Evolutionary conservation across 2,113 vertebrate species (phyloP), one percentile per base, ranked within the genome.

Genomic region (Bubo blakistoni): DNA sequence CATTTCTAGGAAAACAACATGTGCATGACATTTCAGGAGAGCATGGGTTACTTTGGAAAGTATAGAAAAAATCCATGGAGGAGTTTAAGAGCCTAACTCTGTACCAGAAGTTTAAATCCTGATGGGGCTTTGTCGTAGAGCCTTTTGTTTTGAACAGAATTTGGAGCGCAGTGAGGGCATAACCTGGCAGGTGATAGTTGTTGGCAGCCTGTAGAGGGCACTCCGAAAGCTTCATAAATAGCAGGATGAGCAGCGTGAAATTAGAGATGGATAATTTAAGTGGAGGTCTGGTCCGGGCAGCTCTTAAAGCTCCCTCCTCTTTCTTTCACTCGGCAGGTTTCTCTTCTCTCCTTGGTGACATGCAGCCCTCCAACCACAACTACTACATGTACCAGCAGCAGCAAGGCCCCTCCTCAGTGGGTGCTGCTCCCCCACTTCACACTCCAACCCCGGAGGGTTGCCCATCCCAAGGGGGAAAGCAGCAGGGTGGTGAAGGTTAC

Each of bases 371-470:
- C 81, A 98, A 98, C 93, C 98, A 98, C 97, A 98, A 98, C 95
- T 98, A 98, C 97, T 98, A 98, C 86, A 98, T 98, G 98, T 98
- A 98, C 97, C 98, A 98, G 92, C 98, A 97, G 88, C 97, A 97
- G 54, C 99, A 99, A 90, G 94, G 97, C 85, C 95, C 97, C 82
- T 89, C 96, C 5, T 38, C 97, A 71, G 96, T 97, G 58, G 94
- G 97, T 96, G 91, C 92, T 84, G 92, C 98, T 55, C 98, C 99
- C 19, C 97, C 98, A 8, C 98, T 99, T 87, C 99, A 99, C 97
- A 99, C 99, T 86, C 99, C 99, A 46, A 98, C 98, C 88, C 98
- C 98, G n/a, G 98, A 98, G 51, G 96, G 98, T 3, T 99, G 96
- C 96, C 96, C 86, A 97, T 98, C 98, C 30, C 93, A 98, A 11